Conservation (phyloP, 2,888 invertebrate species). For the Eupeodes latifasciatus region DNA sequence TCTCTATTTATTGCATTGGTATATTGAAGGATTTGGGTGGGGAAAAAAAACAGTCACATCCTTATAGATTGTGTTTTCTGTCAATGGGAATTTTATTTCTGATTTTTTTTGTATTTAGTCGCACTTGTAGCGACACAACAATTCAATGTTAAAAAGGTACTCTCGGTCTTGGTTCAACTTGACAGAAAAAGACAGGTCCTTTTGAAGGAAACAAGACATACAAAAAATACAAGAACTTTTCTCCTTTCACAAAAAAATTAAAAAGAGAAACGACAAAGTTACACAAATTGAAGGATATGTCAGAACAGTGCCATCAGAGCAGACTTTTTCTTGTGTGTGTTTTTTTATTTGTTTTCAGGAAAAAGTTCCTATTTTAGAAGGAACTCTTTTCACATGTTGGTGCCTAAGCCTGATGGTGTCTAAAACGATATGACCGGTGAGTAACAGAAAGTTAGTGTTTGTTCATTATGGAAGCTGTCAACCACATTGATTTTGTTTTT, state of each 20-base stretch:
- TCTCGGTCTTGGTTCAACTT: conserved; percentile 36
- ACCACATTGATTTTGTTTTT: background rate
- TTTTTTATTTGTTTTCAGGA: background rate
- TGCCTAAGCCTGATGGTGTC: background rate
- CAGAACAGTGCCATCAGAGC: background rate
- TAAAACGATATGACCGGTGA: conserved; percentile 27
- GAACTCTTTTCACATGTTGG: background rate
- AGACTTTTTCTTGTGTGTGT: too few relatives aligned
- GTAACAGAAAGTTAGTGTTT: background rate
- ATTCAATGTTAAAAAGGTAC: conserved; percentile 50
- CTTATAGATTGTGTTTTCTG: conserved; percentile 27
- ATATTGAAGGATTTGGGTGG: conserved; percentile 4
- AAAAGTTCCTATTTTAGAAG: background rate
- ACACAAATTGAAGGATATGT: conserved; percentile 21
- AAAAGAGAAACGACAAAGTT: background rate
- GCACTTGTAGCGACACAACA: conserved; percentile 52
- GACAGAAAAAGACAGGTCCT: conserved; percentile 19
- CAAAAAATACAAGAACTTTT: background rate
- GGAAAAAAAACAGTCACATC: background rate
- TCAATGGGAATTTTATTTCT: conserved; percentile 19
- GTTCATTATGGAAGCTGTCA: conserved; percentile 4
- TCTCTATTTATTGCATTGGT: background rate
- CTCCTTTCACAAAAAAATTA: background rate
- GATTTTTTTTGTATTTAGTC: too few relatives aligned
- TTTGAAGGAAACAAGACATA: conserved; percentile 8